Evolutionary conservation across 2,113 vertebrate genomes (phyloP).

Genomic region (Mobula hypostoma): DNA sequence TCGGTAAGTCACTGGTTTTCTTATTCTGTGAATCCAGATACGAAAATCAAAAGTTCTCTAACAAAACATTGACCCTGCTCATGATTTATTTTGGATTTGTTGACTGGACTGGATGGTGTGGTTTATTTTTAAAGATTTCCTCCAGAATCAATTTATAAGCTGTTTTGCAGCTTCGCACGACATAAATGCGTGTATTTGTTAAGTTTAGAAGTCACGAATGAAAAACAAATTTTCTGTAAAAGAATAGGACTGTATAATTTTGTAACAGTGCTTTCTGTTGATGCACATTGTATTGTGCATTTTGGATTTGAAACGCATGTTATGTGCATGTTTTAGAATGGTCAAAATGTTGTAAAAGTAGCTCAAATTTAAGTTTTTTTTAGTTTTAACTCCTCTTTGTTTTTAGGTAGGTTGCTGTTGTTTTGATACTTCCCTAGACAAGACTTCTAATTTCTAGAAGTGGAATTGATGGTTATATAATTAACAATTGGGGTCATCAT

Average conservation of each 20-base stretch:
- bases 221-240: not conserved
- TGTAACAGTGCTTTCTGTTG: not conserved
- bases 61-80: not conserved
- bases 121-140: not conserved
- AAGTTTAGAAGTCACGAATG: not conserved
- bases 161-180: not conserved
- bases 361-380: not conserved
- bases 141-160: not conserved
- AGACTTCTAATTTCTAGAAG: not conserved
- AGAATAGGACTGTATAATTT: not conserved
- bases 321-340: not conserved
- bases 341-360: not conserved
- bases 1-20: slow-evolving; percentile 72
- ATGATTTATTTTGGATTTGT: not conserved
- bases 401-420: not conserved
- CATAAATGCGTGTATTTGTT: not conserved
- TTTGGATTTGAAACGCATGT: not conserved
- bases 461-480: not conserved
- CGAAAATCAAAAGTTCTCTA: not conserved
- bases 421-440: not conserved
- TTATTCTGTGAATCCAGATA: slow-evolving; percentile 48
- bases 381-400: not conserved
- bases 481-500: not conserved
- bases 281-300: not conserved
- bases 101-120: not conserved